A percentile compares a stretch with the other conserved stretches of the same genome.
Evolutionary conservation across 2,113 vertebrate genomes (phyloP).

Genomic region (Melanostigma gelatinosum): DNA sequence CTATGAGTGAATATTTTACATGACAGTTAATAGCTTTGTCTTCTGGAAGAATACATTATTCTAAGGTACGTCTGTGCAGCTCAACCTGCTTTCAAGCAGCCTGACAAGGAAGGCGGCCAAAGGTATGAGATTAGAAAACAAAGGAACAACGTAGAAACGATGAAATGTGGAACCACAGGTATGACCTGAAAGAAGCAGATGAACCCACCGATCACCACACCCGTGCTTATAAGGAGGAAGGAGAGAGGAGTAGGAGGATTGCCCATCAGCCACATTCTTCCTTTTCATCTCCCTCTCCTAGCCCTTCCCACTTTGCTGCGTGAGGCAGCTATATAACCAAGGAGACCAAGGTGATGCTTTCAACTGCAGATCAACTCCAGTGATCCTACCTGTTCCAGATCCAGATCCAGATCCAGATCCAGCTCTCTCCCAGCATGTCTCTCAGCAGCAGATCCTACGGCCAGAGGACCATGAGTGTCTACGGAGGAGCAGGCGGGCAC

Average conservation of each 20-base stretch:
- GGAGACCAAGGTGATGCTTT: conserved; percentile 27
- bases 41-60: background rate
- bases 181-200: conserved; percentile 42
- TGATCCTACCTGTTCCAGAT: conserved; percentile 27
- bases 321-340: conserved; percentile 64
- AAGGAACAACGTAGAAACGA: background rate
- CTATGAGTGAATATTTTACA: conserved; percentile 36
- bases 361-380: conserved; percentile 66
- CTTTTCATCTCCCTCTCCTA: conserved; percentile 3
- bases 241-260: conserved; percentile 17
- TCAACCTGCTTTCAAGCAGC: background rate
- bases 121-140: background rate
- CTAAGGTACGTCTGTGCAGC: conserved; percentile 5
- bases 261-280: conserved; percentile 57
- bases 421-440: conserved; percentile 68
- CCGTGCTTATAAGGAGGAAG: conserved; percentile 53
- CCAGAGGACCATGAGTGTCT: conserved; percentile 69
- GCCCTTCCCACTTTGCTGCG: conserved; percentile 58
- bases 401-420: conserved; percentile 46
- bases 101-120: background rate
- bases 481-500: conserved; percentile 75
- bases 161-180: conserved; percentile 70
- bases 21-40: background rate
- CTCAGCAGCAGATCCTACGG: conserved; percentile 41
- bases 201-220: conserved; percentile 37